Evolutionary conservation across 2,797 vertebrate genomes (phyloP), one percentile per base, ranked within the genome.

Genomic region (Harpagifer antarcticus): DNA sequence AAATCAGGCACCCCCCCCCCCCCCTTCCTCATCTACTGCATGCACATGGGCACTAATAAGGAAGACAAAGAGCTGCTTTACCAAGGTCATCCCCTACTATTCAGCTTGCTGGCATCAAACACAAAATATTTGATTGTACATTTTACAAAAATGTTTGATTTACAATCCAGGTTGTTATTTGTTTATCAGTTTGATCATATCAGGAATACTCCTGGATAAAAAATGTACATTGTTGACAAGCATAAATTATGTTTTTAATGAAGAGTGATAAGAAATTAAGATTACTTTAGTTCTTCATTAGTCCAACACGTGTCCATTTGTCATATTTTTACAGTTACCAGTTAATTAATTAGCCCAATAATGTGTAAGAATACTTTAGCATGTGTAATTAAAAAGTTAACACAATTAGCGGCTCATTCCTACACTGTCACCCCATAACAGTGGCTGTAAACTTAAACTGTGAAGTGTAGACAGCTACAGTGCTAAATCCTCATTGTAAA

Each of bases 351-450:
- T 88, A 83, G 74, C 71, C 63, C 66, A 66, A 76, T 72, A 78
- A 85, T 65, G 83, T 87, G 76, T 76, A 82, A 82, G 71, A 85
- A 76, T 72, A 86, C 65, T 85, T 82, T 44, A 66, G 79, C 61
- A 77, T 66, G 71, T 82, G 81, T 85, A 88, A 91, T 90, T 90
- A 91, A 88, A 85, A 89, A 87, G 79, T 88, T 84, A 85, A 81
- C 79, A 79, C 88, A 88, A 88, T 90, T 85, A 90, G 84, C 78
- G 37, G 74, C 81, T 87, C 78, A 58, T 85, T 87, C 71, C 67
- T 68, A 68, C 45, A 55, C 57, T 56, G 69, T n/a, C 47, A 17
- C 40, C 58, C 55, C 48, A 73, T 11, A 72, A 17, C 45, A 15
- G 68, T 23, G 60, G 78, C 78, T 82, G 79, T 60, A 58, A 78